These are phyloP conservation scores for Cyrtonyx montezumae DNA, from an alignment of 2,113 vertebrate genomes.

Conservation along the genomic window DNA sequence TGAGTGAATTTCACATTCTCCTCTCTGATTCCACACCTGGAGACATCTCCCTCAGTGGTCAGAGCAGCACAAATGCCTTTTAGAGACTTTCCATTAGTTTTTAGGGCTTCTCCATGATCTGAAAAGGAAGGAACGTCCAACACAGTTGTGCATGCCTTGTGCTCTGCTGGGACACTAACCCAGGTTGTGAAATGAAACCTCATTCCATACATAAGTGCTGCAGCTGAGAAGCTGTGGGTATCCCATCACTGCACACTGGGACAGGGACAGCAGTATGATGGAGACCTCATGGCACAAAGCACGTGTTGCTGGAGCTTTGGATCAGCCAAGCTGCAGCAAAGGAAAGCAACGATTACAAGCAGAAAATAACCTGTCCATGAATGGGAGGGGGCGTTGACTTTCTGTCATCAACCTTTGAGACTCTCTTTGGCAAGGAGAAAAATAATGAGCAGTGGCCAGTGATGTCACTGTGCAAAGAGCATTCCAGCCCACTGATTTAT, in stretches of 20 bases:
- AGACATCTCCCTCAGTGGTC: not conserved
- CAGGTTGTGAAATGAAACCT: not conserved
- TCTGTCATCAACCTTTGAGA: not conserved
- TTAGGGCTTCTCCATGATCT: not conserved
- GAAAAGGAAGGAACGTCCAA: not conserved
- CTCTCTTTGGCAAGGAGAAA: not conserved
- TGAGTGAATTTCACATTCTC: not conserved
- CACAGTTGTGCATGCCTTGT: not conserved
- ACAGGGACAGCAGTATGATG: not conserved
- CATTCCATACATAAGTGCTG: fast-evolving
- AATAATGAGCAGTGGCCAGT: not conserved
- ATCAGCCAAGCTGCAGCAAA: not conserved
- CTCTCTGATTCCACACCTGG: not conserved
- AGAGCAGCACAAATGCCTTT: not conserved
- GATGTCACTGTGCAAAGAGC: not conserved
- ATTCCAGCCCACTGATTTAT: not conserved
- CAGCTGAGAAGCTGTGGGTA: not conserved
- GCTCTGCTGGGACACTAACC: not conserved
- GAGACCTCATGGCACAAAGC: fast-evolving
- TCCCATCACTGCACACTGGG: not conserved
- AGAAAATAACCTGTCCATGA: not conserved
- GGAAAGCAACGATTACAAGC: not conserved
- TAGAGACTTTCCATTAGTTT: not conserved
- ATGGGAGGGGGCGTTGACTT: not conserved
- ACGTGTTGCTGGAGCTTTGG: not conserved